Evolutionary conservation across 2,797 vertebrate genomes (phyloP), one percentile per base, ranked within the genome.

Genomic region (Allobates femoralis): DNA sequence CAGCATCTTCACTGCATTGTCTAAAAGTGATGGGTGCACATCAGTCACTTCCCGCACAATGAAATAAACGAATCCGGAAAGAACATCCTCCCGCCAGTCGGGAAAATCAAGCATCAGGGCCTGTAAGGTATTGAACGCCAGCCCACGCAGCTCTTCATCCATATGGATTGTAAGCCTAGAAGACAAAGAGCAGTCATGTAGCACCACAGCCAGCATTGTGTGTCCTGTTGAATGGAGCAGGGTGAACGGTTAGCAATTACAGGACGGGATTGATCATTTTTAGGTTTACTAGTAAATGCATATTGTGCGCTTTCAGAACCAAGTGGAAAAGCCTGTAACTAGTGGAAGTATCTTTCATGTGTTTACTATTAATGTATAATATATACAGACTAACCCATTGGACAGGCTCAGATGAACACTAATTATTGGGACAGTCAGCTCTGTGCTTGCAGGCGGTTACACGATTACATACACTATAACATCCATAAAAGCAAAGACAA

Each of bases 61-160:
- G 90, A 99, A 99, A 94, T 98, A 97, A 0, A 96, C 98, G 89
- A 99, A 99, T 89, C 98, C 98, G 74, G 98, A 99, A 90, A 99
- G 95, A 84, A 99, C 98, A 74, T 99, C 98, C 91, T 99, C 98
- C 60, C 98, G 94, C 98, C 98, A 99, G 90, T 99, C 98, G 37
- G 97, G 96, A 91, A 99, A 99, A 93, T 99, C 97, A 91, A 98
- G 93, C 98, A 99, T 98, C 89, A 99, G 94, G 46, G 98, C 97
- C 93, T 99, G 97, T 87, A 99, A 96, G n/a, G 98, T 98, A 83
- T 98, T 98, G 92, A 99, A 99, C 89, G 98, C 98, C 90, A 99
- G 95, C 79, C 97, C 96, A 66, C 98, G 97, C 67, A 99, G 95
- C 92, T 99, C 98, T 94, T 99, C 98, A 81, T 99, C 98, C 98